A percentile compares a stretch with the other conserved stretches of the same genome.
phyloP scores from a whole-genome alignment of 1,140 invertebrate genomes.

The Brachionus manjavacas region DNA sequence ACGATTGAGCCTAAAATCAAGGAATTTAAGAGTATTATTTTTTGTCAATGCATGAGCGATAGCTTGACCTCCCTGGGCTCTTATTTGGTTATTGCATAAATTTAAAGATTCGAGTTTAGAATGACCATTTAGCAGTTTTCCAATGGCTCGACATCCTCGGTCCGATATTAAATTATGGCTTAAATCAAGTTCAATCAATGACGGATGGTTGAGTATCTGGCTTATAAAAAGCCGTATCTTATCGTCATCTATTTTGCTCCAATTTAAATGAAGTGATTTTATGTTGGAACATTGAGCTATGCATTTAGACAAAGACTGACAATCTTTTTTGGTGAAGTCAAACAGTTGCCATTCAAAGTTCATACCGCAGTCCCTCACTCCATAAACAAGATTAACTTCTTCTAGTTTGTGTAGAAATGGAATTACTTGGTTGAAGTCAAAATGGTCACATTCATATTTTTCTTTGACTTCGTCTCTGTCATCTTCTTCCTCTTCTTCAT shows the following conservation, averaged over 20 bases:
- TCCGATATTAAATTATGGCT: conserved; percentile 57
- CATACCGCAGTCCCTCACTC: conserved; percentile 57
- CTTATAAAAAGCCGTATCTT: conserved; percentile 54
- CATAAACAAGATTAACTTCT: conserved; percentile 54
- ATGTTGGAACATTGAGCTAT: conserved; percentile 46
- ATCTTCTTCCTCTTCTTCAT: conserved; percentile 44
- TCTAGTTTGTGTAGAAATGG: conserved; percentile 51
- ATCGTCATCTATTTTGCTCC: conserved; percentile 45
- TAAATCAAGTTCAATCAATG: conserved; percentile 52
- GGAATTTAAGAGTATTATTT: conserved; percentile 50
- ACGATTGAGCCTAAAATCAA: conserved; percentile 53
- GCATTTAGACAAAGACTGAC: conserved; percentile 54
- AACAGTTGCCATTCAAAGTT: conserved; percentile 59
- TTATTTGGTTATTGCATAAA: conserved; percentile 55
- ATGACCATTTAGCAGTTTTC: conserved; percentile 57
- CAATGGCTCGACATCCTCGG: conserved; percentile 54
- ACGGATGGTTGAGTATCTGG: conserved; percentile 53
- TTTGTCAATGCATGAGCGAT: conserved; percentile 56
- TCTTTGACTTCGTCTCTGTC: conserved; percentile 47
- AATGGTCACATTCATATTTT: conserved; percentile 56
- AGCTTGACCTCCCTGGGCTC: conserved; percentile 53
- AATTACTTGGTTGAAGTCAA: conserved; percentile 55
- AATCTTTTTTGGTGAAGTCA: conserved; percentile 57
- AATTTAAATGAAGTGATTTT: conserved; percentile 44
- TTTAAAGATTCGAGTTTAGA: conserved; percentile 51